Evolutionary conservation across 2,888 invertebrate genomes (phyloP).

Genomic region (Eustalomyia histrio): DNA sequence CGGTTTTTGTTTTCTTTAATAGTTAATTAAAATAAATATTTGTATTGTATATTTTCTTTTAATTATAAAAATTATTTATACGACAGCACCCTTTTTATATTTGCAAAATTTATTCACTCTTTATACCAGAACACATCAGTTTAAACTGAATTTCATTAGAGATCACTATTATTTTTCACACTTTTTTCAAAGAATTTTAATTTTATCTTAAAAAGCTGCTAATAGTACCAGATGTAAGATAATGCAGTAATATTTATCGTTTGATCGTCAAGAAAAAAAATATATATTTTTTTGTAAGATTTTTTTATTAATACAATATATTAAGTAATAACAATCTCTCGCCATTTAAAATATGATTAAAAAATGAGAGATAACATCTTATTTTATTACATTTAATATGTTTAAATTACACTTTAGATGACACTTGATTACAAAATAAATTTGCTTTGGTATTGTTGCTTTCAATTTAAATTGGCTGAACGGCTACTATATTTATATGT

Average conservation of each 20-base stretch:
- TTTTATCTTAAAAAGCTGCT: too few species aligned
- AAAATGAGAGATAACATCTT: constrained; percentile 27
- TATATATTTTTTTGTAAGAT: too few species aligned
- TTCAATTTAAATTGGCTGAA: background rate
- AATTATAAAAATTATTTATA: background rate
- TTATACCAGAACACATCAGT: background rate
- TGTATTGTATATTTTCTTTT: background rate
- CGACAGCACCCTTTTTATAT: background rate
- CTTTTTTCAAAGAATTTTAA: background rate
- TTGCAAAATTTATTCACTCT: background rate
- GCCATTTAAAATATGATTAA: too few species aligned
- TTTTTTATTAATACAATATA: too few species aligned
- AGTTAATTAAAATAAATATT: background rate
- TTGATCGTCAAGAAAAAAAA: too few species aligned
- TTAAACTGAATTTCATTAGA: background rate
- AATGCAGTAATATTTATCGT: too few species aligned
- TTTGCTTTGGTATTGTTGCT: constrained; percentile 27
- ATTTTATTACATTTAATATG: constrained; percentile 63
- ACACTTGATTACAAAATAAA: constrained; percentile 61
- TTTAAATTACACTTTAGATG: constrained; percentile 64
- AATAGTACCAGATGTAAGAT: too few species aligned
- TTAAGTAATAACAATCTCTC: too few species aligned
- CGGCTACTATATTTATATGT: background rate
- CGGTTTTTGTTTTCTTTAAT: background rate
- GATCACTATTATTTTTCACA: background rate